Base-by-base conservation (phyloP, 2,113 vertebrate species). In the Sorex araneus region DNA sequence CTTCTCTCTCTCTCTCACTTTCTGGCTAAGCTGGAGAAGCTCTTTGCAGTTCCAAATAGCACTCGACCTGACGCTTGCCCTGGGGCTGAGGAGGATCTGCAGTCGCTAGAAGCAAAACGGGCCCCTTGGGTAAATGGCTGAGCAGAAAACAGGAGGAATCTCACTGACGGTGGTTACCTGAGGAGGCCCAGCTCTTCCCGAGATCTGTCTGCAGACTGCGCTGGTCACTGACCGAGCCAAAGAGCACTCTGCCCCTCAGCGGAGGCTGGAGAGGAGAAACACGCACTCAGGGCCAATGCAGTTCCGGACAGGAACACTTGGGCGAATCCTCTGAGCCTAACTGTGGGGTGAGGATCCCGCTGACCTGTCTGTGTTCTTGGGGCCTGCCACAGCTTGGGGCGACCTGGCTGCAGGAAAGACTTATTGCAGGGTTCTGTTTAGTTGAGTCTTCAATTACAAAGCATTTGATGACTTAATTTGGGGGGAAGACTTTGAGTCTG, bases 401-500 rank as follows among this genome's bases (percentile, higher is more conserved):
- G 5, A 69, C 32, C n/a, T 32, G 13, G 28, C 12, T 69, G 21
- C n/a, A 69, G n/a, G 12, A 32, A 6, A 15, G 32, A 18, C 1
- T 16, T 69, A 69, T 30, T 16, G 0, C 0, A 74, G 40, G 60
- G 6, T 19, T 34, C 30, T 4, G 15, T 57, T 69, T 16, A 64
- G 47, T 54, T 88, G 30, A 43, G 19, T 82, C 90, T 79, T 78
- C 43, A 92, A 74, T 45, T 40, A 25, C 32, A 67, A 32, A 67
- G 73, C 1, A 1, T 66, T 84, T 70, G 80, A 87, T 50, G 50
- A n/a, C 27, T 57, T 54, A 67, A 43, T 81, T 77, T 63, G 0
- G 1, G 43, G 40, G 8, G 32, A 34, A 92, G 45, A 71, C 18
- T 5, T 80, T 23, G 67, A 80, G 4, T 92, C 34, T 85, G 21